phyloP scores from a whole-genome alignment of 2,888 invertebrate species.

The Globia sparganii region DNA sequence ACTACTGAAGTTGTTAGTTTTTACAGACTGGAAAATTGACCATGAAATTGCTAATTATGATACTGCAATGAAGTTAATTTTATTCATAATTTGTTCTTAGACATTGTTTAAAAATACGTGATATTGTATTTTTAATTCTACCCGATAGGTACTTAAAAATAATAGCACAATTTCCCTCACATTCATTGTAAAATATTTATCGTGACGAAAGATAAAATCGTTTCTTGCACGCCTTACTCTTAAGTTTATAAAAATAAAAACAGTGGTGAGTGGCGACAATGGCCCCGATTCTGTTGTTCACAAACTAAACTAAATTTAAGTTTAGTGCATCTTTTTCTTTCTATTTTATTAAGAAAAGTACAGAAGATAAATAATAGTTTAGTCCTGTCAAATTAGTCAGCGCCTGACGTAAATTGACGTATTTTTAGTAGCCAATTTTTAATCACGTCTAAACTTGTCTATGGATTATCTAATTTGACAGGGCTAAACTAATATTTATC shows the following conservation, averaged over 20 bases:
- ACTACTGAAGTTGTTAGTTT: background rate
- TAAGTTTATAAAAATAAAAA: background rate
- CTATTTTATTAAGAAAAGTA: no score
- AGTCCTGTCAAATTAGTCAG: no score
- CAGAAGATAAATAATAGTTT: no score
- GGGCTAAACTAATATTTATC: no score
- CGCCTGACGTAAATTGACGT: no score
- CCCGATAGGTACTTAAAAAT: background rate
- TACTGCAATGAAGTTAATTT: slow-evolving; percentile 11
- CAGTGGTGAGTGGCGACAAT: background rate
- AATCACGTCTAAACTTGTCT: no score
- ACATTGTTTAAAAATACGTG: slow-evolving; percentile 9
- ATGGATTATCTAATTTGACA: no score
- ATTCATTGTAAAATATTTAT: background rate
- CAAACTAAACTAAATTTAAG: no score
- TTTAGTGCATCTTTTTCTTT: no score
- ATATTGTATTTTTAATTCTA: background rate
- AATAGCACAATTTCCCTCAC: background rate
- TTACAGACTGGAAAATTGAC: slow-evolving; percentile 23
- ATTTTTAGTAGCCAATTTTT: no score
- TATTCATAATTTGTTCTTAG: slow-evolving; percentile 6
- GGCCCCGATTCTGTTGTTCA: no score
- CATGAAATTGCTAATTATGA: slow-evolving; percentile 40
- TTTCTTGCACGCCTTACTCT: background rate
- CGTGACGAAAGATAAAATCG: slow-evolving; percentile 11